phyloP scores from a whole-genome alignment of 1,140 invertebrate genomes.

The Pectinophora gossypiella region DNA sequence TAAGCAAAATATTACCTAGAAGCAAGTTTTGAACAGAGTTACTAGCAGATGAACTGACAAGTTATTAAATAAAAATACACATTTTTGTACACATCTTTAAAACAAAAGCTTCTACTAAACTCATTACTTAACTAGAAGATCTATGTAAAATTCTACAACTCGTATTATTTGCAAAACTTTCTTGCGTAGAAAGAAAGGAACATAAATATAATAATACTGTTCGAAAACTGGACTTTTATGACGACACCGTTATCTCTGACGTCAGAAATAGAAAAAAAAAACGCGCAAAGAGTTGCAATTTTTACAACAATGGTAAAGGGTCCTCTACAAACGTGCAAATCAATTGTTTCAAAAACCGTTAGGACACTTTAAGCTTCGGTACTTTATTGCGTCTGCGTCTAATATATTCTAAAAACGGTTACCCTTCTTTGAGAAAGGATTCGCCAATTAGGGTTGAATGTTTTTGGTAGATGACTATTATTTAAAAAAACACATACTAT shows the following conservation, averaged over 20 bases:
- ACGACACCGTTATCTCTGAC: not conserved
- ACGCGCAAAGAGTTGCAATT: conserved; percentile 12
- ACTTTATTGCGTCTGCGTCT: conserved; percentile 15
- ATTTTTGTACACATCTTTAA: no score
- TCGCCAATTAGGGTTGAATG: conserved; percentile 7
- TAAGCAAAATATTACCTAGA: no score
- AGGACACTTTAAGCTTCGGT: conserved; percentile 1
- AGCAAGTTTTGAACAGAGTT: no score
- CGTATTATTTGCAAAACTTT: no score
- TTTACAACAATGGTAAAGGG: conserved; percentile 10
- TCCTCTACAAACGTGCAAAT: not conserved
- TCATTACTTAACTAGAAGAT: no score
- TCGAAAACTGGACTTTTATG: not conserved
- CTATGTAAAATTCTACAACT: no score
- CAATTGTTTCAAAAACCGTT: conserved; percentile 7
- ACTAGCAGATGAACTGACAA: no score
- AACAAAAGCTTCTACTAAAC: no score
- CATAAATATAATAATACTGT: not conserved
- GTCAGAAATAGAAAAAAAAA: not conserved
- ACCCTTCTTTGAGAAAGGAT: conserved; percentile 9
- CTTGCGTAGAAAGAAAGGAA: not conserved
- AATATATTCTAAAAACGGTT: no score
- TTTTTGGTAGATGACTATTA: no score
- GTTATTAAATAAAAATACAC: no score
- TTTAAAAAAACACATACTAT: no score